These are phyloP conservation scores for Corythoichthys haematopterus DNA, from an alignment of 2,113 vertebrate species.

Conservation along the genomic window DNA sequence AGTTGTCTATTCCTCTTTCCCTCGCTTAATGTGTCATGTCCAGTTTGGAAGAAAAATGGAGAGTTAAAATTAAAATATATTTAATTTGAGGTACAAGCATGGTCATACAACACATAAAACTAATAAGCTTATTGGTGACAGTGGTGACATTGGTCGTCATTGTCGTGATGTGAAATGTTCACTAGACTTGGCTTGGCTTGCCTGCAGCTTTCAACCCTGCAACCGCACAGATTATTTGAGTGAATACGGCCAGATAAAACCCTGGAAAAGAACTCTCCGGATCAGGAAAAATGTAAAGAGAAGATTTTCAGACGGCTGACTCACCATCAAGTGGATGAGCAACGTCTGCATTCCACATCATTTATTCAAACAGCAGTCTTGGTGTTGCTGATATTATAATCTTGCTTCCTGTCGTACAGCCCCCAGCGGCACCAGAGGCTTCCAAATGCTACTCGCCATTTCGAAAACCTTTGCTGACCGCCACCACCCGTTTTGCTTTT, in stretches of 20 bases:
- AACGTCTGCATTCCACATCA: neutral
- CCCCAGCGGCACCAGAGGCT: neutral
- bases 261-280: slow-evolving; percentile 10
- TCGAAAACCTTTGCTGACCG: neutral
- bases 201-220: slow-evolving; percentile 55
- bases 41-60: too few relatives aligned
- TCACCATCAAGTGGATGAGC: neutral
- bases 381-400: neutral
- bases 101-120: neutral
- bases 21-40: too few relatives aligned
- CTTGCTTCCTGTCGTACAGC: neutral
- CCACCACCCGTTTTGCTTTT: neutral
- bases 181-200: slow-evolving; percentile 13
- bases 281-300: neutral
- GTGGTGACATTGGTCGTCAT: neutral
- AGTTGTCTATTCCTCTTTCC: too few relatives aligned
- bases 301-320: slow-evolving; percentile 1
- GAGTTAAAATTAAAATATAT: too few relatives aligned
- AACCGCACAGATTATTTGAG: slow-evolving; percentile 32
- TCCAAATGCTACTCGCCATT: neutral
- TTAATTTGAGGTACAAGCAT: too few relatives aligned
- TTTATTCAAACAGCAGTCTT: neutral
- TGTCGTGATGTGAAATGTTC: slow-evolving; percentile 4
- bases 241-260: slow-evolving; percentile 16
- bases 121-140: neutral